Evolutionary conservation across 2,797 vertebrate genomes (phyloP).

Genomic region (Luscinia megarhynchos): DNA sequence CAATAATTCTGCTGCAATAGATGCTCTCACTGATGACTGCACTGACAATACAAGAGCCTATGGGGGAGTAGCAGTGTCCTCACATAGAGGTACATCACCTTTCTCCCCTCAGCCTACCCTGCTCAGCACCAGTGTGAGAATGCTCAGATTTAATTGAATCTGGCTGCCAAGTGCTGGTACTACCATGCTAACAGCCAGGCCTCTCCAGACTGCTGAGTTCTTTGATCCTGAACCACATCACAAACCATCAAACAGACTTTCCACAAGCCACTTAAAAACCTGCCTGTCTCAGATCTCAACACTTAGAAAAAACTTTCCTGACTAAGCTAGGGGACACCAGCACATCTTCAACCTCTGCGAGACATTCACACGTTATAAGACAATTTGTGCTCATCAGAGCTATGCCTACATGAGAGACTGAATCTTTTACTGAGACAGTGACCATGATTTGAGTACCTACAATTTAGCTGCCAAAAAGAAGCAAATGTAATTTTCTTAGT

Average conservation of each 20-base stretch:
- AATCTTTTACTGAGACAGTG: neutral
- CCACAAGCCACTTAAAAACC: neutral
- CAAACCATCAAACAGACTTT: neutral
- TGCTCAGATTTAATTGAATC: neutral
- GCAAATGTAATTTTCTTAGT: neutral
- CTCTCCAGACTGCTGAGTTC: neutral
- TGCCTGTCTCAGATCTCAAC: neutral
- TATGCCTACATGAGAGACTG: neutral
- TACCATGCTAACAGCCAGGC: neutral
- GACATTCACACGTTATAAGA: accelerated
- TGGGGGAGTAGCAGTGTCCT: neutral
- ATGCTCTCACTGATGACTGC: neutral
- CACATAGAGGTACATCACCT: neutral
- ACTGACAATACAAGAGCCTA: accelerated
- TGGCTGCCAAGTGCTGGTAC: neutral
- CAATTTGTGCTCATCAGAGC: neutral
- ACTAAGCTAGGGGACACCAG: neutral
- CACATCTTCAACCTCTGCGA: neutral
- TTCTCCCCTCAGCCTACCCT: neutral
- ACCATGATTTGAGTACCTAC: neutral
- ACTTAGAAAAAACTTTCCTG: neutral
- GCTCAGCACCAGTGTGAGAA: neutral
- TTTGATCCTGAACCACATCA: neutral
- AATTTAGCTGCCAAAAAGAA: neutral
- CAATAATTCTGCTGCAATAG: neutral